Evolutionary conservation across 2,797 vertebrate species (phyloP).

Genomic region (Poecilia wingei): DNA sequence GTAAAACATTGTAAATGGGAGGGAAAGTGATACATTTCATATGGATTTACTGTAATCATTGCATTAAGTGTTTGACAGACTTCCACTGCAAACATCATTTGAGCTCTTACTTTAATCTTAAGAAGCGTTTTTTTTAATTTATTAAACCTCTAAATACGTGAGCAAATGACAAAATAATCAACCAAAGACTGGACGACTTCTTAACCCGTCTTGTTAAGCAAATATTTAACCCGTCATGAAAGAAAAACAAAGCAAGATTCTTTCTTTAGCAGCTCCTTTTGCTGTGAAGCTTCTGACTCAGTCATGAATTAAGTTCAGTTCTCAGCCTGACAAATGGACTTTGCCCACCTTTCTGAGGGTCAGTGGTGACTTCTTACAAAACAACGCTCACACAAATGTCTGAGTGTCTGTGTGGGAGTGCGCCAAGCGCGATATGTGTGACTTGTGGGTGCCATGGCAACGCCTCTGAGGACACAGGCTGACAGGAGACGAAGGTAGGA

Average conservation of each 20-base stretch:
- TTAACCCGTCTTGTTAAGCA: constrained; percentile 3
- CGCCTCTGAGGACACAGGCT: constrained; percentile 29
- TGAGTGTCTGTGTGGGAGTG: constrained; percentile 51
- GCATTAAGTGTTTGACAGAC: neutral
- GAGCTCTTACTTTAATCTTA: neutral
- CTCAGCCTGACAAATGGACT: constrained; percentile 38
- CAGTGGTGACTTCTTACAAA: constrained; percentile 34
- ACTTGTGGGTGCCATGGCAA: constrained; percentile 65
- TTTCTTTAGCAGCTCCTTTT: neutral
- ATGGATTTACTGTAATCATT: neutral
- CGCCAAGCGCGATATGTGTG: constrained; percentile 50
- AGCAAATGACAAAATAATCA: constrained; percentile 50
- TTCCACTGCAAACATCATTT: neutral
- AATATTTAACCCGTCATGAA: neutral
- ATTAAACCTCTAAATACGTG: constrained; percentile 18
- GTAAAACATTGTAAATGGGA: neutral
- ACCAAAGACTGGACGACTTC: constrained; percentile 24
- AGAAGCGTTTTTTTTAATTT: neutral
- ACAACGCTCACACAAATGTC: constrained; percentile 52
- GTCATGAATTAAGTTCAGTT: constrained; percentile 22
- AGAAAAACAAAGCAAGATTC: neutral
- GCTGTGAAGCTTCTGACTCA: constrained; percentile 3
- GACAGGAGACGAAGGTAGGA: constrained; percentile 52
- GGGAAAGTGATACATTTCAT: neutral
- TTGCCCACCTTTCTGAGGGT: constrained; percentile 38